Percentiles rank a stretch among this genome's conserved stretches.
phyloP scores from a whole-genome alignment of 2,888 invertebrate genomes.

The Metalampra italica region DNA sequence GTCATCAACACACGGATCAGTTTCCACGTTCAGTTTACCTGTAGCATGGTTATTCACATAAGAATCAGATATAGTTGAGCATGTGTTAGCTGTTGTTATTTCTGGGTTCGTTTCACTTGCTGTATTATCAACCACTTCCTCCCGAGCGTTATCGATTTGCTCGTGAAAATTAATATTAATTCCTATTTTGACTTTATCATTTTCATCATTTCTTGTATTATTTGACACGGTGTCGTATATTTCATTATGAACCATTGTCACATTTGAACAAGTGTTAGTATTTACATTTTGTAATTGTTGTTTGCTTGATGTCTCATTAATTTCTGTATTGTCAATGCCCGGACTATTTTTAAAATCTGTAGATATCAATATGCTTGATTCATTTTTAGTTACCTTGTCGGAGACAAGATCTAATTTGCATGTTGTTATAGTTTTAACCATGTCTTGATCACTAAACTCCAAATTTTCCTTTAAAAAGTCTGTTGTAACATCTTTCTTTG shows the following conservation, averaged over 20 bases:
- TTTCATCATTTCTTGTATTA: background rate
- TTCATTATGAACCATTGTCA: background rate
- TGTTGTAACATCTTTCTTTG: background rate
- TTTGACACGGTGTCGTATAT: background rate
- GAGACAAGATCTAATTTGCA: background rate
- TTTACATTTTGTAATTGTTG: background rate
- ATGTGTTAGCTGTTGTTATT: background rate
- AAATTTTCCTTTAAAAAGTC: too few relatives aligned
- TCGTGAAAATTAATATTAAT: too few relatives aligned
- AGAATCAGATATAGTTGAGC: too few relatives aligned
- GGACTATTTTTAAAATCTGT: background rate
- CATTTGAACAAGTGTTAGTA: background rate
- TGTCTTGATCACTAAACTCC: background rate
- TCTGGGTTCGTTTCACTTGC: background rate
- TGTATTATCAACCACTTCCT: background rate
- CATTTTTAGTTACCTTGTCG: background rate
- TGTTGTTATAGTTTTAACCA: background rate
- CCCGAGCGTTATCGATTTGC: too few relatives aligned
- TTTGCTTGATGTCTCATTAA: background rate
- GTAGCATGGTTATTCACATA: too few relatives aligned
- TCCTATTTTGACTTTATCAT: background rate
- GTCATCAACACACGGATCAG: background rate
- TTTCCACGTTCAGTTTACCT: too few relatives aligned
- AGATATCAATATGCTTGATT: background rate
- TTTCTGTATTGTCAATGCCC: background rate